Evolutionary conservation across 1,140 invertebrate genomes (phyloP), one percentile per base, ranked within the genome.

Genomic region (Drosophila lacertosa): DNA sequence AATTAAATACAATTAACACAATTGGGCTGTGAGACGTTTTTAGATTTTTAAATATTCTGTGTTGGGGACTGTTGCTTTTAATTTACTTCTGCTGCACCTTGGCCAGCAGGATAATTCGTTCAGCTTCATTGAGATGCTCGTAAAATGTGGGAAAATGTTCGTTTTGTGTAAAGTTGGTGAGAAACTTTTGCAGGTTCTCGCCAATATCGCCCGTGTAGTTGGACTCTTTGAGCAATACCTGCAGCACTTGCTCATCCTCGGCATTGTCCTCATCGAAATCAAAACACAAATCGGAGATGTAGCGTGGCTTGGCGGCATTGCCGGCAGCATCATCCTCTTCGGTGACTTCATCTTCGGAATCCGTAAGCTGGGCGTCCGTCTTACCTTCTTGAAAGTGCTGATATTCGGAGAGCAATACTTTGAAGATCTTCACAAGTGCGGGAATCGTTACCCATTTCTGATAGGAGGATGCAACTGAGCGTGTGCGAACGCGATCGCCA

Each of bases 131-230:
- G 3, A 94, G 90, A 89, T 95, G 94, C 62, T 93, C 93, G 39
- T 91, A 89, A 67, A 94, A 95, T 5, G 78, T 92, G 6, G 91
- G 91, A 63, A 94, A 95, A 55, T 92, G 93, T 58, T 93, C 93
- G 89, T 94, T 94, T 42, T 92, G 93, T 2, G 92, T 92, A 68
- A 95, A 95, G 18, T 93, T 93, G 40, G 92, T 90, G 1, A 95
- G 69, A 80, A 94, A 95, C 55, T 94, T 93, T 0, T 92, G 92
- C 3, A 95, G 74, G 78, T 94, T 94, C 39, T 94, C 92, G 22
- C 92, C 91, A 26, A 95, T 89, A 65, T 95, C 93, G 7, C 94
- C 77, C 44, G 93, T 92, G 70, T 93, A 94, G n/a, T 95, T 91
- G 2, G 94, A 93, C 76, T 95, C 94, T 66, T 93, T 92, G 26